Evolutionary conservation across 1,140 invertebrate genomes (phyloP).

Genomic region (Armadillidium nasatum): DNA sequence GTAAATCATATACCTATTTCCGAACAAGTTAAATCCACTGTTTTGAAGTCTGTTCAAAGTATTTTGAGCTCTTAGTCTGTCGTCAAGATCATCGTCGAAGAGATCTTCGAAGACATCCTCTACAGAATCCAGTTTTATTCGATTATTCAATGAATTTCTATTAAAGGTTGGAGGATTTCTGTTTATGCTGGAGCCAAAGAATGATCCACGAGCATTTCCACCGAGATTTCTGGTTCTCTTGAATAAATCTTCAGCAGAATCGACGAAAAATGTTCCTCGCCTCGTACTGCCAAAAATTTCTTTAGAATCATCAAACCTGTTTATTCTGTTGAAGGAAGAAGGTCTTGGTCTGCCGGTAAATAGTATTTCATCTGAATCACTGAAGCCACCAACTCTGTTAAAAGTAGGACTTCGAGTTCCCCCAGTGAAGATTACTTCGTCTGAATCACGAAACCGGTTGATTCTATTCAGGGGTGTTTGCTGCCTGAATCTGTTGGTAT

Average conservation of each 20-base stretch:
- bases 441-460: background rate
- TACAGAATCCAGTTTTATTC: constrained; percentile 23
- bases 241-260: background rate
- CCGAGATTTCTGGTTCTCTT: background rate
- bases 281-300: background rate
- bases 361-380: too few species aligned
- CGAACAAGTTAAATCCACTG: background rate
- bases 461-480: background rate
- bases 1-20: background rate
- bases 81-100: constrained; percentile 27
- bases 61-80: constrained; percentile 19
- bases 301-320: background rate
- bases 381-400: background rate
- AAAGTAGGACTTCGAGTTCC: background rate
- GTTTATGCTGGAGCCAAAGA: background rate
- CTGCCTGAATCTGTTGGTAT: background rate
- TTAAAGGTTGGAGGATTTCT: background rate
- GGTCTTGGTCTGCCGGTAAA: too few species aligned
- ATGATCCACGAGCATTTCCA: background rate
- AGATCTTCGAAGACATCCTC: constrained; percentile 28
- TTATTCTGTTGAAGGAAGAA: too few species aligned
- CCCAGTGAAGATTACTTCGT: background rate
- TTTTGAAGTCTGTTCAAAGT: constrained; percentile 3
- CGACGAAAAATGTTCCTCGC: background rate
- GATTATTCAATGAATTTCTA: background rate